Base-by-base conservation (phyloP, 1,140 invertebrate species). In the Druon quercuslanigerum region DNA sequence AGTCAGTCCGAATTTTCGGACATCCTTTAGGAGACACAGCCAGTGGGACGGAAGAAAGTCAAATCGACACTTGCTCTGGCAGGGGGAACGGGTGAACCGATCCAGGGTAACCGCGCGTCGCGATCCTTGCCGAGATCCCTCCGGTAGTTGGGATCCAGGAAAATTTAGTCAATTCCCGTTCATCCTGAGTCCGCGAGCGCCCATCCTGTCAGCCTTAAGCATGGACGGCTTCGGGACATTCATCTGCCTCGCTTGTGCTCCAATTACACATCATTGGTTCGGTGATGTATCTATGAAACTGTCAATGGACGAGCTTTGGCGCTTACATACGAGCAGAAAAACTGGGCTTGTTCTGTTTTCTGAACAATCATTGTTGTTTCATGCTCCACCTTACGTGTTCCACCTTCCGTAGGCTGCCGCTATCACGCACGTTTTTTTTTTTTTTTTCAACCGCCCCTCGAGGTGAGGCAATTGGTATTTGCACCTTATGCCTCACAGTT, bases 341-440 rank as follows among this genome's bases (percentile, higher is more conserved):
- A 89, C 84, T 79, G 79, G 84, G 85, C 78, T 82, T 88, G 87
- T 90, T 91, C 88, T 90, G 86, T 89, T 89, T 90, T 89, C 84
- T 89, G 87, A 89, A 90, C 85, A 85, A 74, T 82, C 81, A 76
- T 78, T 75, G 84, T 85, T 85, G 85, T 66, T 86, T 74, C 82
- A 11, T 75, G 73, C 79, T 83, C 78, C 78, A 71, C 80, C 84
- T 86, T 83, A 85, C 84, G 83, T 84, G 80, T 82, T 86, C 83
- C 86, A 89, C 82, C 87, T 86, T 80, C 82, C 75, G 85, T 85
- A 87, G 86, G 85, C 84, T 84, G 87, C 86, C 84, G 84, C 83
- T 89, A 87, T 88, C 87, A 88, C 88, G 82, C 51, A 60, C 66
- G 66, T 56, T 50, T 16, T 79, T 75, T 83, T 85, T 81, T 82